phyloP scores from a whole-genome alignment of 2,888 invertebrate genomes.

The Rugalucina vietnamica region DNA sequence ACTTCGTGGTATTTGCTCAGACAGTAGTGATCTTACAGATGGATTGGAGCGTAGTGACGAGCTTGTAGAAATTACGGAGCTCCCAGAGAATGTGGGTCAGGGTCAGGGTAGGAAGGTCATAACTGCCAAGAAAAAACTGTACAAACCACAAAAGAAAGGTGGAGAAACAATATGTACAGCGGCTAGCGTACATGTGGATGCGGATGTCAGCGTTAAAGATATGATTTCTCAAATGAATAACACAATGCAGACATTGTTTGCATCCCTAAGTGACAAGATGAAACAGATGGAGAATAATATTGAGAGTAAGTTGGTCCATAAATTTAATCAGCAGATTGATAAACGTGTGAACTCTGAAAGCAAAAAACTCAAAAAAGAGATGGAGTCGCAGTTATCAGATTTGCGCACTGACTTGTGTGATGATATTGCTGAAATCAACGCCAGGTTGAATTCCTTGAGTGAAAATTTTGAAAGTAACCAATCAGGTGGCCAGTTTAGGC shows the following conservation, averaged over 20 bases:
- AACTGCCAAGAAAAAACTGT: neutral
- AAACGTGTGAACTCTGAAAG: neutral
- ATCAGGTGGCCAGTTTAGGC: neutral
- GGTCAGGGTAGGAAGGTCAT: too few relatives aligned
- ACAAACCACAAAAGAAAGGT: neutral
- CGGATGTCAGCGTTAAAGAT: neutral
- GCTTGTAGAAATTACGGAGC: too few relatives aligned
- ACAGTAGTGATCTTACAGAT: too few relatives aligned
- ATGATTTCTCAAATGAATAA: conserved; percentile 1
- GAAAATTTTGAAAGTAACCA: neutral
- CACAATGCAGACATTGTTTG: conserved; percentile 2
- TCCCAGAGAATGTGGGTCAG: too few relatives aligned
- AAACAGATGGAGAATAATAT: neutral
- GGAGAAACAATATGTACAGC: conserved; percentile 1
- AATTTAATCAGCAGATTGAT: conserved; percentile 6
- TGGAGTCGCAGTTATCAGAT: neutral
- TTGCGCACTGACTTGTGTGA: neutral
- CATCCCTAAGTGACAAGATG: neutral
- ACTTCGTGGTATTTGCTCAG: too few relatives aligned
- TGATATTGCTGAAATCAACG: neutral
- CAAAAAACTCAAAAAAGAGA: neutral
- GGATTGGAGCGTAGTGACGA: too few relatives aligned
- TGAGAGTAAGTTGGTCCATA: neutral
- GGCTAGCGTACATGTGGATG: neutral
- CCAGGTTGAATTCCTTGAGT: neutral